Conservation (phyloP, 2,113 vertebrate species). For the Peucedramus taeniatus region DNA sequence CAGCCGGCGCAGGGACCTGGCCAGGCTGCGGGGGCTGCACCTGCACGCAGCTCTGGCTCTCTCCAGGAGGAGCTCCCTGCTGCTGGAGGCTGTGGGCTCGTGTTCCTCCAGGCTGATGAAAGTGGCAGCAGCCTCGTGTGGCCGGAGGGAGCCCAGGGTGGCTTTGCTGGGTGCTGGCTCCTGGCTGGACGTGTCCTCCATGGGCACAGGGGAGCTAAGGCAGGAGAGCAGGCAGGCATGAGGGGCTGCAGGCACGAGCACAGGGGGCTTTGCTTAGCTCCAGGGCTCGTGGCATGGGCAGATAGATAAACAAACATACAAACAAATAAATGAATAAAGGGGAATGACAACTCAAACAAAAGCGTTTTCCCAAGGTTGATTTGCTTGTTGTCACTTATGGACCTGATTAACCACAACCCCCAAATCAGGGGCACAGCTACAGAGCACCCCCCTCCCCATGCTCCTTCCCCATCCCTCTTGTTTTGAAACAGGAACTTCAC, state of each 20-base stretch:
- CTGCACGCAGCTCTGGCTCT: background rate
- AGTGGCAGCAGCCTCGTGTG: background rate
- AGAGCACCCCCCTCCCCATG: rapidly evolving
- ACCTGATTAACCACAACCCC: background rate
- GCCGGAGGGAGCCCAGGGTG: rapidly evolving
- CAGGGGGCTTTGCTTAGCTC: background rate
- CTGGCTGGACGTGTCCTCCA: background rate
- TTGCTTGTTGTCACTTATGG: background rate
- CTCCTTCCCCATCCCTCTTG: background rate
- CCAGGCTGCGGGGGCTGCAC: background rate
- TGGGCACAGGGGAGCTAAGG: background rate
- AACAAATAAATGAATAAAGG: background rate
- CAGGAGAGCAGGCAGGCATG: background rate
- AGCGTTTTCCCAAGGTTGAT: background rate
- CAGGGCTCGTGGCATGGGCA: background rate
- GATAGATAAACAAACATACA: background rate
- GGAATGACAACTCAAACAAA: background rate
- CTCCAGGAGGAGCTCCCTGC: background rate
- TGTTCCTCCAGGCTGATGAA: slow-evolving; percentile 36
- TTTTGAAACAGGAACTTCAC: background rate
- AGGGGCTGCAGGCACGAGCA: background rate
- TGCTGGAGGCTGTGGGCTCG: background rate
- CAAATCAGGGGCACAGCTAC: background rate
- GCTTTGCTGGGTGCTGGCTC: background rate
- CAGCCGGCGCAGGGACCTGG: background rate